A percentile compares a stretch with the other conserved stretches of the same genome.
Evolutionary conservation across 2,888 invertebrate genomes (phyloP).

Genomic region (Drosophila putrida): DNA sequence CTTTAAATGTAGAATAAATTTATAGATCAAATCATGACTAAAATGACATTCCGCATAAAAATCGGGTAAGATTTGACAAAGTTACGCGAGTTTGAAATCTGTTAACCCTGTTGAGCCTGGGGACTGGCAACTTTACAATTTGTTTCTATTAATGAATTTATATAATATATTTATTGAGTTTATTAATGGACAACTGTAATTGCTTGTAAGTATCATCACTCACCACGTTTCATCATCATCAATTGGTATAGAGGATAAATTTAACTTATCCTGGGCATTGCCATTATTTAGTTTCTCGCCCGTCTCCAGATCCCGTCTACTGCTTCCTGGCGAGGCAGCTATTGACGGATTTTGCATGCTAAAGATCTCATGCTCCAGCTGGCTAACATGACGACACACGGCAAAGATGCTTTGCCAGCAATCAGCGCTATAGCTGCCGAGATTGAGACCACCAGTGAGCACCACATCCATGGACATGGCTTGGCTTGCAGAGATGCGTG

Average conservation of each 20-base stretch:
- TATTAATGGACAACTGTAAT: neutral
- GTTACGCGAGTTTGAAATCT: no score
- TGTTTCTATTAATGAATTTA: no score
- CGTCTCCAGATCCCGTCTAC: conserved; percentile 83
- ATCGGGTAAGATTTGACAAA: no score
- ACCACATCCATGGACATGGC: conserved; percentile 97
- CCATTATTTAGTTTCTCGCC: conserved; percentile 82
- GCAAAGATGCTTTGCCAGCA: conserved; percentile 99
- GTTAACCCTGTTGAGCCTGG: no score
- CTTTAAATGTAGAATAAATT: no score
- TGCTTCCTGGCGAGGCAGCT: conserved; percentile 82
- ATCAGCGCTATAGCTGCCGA: conserved; percentile 96
- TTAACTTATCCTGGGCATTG: conserved; percentile 87
- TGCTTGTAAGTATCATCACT: conserved; percentile 54
- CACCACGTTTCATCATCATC: conserved; percentile 93
- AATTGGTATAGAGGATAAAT: conserved; percentile 88
- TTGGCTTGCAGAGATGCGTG: conserved; percentile 94
- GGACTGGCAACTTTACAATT: no score
- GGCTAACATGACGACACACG: conserved; percentile 96
- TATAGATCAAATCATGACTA: no score
- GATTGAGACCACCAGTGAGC: conserved; percentile 93
- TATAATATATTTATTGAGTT: no score
- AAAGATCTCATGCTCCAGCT: conserved; percentile 95
- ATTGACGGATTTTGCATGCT: conserved; percentile 89
- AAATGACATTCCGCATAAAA: no score